Base-by-base conservation (phyloP, 2,888 invertebrate genomes). In the Lissocephala sabroskyi region DNA sequence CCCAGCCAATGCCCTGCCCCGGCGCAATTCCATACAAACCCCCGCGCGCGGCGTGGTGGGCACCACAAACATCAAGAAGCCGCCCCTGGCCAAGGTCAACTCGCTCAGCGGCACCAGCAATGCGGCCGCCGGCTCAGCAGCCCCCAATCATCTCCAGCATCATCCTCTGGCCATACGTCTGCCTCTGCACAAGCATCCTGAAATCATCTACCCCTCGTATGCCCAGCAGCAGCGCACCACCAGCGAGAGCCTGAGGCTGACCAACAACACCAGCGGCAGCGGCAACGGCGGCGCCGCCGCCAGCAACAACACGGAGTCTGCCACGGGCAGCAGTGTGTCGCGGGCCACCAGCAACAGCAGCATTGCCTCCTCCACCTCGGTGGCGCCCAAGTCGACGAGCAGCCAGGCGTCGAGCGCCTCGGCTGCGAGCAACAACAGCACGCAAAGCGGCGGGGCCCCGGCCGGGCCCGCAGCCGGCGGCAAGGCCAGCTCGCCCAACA, bases 191-290 rank as follows among this genome's bases (percentile, higher is more conserved):
- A n/a, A n/a, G n/a, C n/a, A n/a, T n/a, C n/a, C n/a, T n/a, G n/a
- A n/a, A n/a, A n/a, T n/a, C n/a, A n/a, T n/a, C n/a, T n/a, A n/a
- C n/a, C n/a, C n/a, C n/a, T n/a, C n/a, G n/a, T n/a, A n/a, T n/a
- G n/a, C n/a, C n/a, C n/a, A n/a, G n/a, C n/a, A n/a, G 82, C 89
- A 89, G 84, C 88, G 89, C 83, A 90, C 90, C 70, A 91, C 90
- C 77, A 91, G 89, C 86, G 91, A 91, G 86, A 89, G 90, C 86
- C 87, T 91, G 83, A 88, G 91, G 65, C 86, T 79, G 30, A 65
- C 56, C 50, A 44, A 56, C 11, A 42, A 36, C 14, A 62, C 67
- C 10, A 56, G 56, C 13, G 52, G 42, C 2, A 51, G 51, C 0
- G 49, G 53, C 4, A 42, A 44, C 5, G 14, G 45, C 30, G 11